Conservation (phyloP, 2,888 invertebrate species). For the Coleophora flavipennella region DNA sequence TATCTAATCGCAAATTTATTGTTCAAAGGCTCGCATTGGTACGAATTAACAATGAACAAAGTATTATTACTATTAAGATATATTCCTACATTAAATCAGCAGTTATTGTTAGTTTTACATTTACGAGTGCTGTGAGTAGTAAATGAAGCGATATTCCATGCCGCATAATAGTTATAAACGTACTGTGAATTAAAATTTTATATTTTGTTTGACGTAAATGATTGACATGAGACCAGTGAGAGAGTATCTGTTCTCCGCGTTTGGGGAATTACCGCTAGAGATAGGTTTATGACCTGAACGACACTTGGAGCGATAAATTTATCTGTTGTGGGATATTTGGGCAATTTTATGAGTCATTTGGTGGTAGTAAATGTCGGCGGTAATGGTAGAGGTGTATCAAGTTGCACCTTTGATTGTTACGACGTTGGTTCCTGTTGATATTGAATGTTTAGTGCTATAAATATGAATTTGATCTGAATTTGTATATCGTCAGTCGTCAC, state of each 20-base stretch:
- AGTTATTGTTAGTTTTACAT: slow-evolving; percentile 43
- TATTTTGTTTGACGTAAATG: slow-evolving; percentile 71
- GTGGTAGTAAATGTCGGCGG: slow-evolving; percentile 50
- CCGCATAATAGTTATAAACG: slow-evolving; percentile 52
- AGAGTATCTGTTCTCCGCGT: slow-evolving; percentile 23
- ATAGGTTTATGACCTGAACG: slow-evolving; percentile 55
- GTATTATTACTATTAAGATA: slow-evolving; percentile 56
- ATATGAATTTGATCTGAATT: no score
- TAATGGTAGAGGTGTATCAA: slow-evolving; percentile 38
- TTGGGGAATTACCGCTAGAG: slow-evolving; percentile 25
- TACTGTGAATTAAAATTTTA: slow-evolving; percentile 64
- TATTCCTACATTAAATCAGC: slow-evolving; percentile 45
- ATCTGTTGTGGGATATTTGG: slow-evolving; percentile 63
- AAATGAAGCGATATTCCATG: slow-evolving; percentile 60
- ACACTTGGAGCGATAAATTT: slow-evolving; percentile 55
- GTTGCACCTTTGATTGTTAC: slow-evolving; percentile 34
- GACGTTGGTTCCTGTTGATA: slow-evolving; percentile 18
- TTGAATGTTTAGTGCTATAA: neutral
- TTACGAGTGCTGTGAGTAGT: slow-evolving; percentile 50
- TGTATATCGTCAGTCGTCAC: no score
- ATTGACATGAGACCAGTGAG: slow-evolving; percentile 62
- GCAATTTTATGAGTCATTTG: slow-evolving; percentile 68
- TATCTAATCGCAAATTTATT: slow-evolving; percentile 69
- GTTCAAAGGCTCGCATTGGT: slow-evolving; percentile 53
- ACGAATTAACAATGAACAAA: slow-evolving; percentile 63